phyloP scores from a whole-genome alignment of 2,113 vertebrate species.

The Vulpes lagopus region DNA sequence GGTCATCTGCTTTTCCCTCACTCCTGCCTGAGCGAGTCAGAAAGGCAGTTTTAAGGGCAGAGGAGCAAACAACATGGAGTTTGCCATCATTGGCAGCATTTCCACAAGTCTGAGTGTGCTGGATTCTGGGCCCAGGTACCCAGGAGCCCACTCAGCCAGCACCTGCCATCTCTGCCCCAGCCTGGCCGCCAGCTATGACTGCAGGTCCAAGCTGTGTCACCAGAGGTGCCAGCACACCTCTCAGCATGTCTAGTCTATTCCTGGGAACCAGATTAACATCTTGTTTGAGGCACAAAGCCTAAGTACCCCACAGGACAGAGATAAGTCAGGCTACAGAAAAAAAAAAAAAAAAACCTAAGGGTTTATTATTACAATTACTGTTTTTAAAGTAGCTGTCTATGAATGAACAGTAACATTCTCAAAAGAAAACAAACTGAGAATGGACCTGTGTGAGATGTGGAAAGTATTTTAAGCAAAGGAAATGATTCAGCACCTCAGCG shows the following conservation, averaged over 20 bases:
- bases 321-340: background rate
- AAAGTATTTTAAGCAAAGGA: conserved; percentile 67
- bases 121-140: too few relatives aligned
- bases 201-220: rapidly evolving
- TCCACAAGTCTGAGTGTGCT: background rate
- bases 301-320: background rate
- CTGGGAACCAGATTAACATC: background rate
- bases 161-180: background rate
- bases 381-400: conserved; percentile 42
- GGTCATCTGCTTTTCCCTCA: background rate
- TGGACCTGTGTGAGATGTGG: conserved; percentile 59
- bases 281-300: background rate
- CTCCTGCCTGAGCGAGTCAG: background rate
- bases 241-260: background rate
- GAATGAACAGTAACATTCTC: conserved; percentile 56
- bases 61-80: background rate
- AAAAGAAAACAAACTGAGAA: conserved; percentile 64
- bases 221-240: background rate
- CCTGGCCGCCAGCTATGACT: background rate
- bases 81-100: background rate
- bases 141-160: rapidly evolving
- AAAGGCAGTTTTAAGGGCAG: background rate
- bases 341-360: rapidly evolving
- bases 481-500: conserved; percentile 61
- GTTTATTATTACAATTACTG: conserved; percentile 60